Evolutionary conservation across 2,113 vertebrate species (phyloP).

Genomic region (Periophthalmus modestus): DNA sequence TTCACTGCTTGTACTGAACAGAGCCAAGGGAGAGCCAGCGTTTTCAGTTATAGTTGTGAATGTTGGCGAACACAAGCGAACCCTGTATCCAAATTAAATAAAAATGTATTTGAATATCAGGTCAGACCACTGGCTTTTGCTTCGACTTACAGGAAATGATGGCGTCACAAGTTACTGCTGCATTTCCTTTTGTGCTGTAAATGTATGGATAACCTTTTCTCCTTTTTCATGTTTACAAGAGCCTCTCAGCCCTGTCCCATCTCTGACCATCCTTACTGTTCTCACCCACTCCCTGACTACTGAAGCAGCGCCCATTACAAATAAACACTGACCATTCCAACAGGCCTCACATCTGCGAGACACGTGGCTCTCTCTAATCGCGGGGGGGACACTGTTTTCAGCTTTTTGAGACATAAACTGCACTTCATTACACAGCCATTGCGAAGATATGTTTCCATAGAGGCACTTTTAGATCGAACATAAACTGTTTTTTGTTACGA

Average conservation of each 20-base stretch:
- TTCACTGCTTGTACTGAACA: slow-evolving; percentile 26
- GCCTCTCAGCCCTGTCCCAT: slow-evolving; percentile 21
- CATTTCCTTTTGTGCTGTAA: slow-evolving; percentile 6
- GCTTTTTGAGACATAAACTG: background rate
- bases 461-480: background rate
- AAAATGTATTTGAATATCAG: slow-evolving; percentile 3
- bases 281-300: slow-evolving; percentile 25
- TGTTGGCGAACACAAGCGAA: slow-evolving; percentile 64
- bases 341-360: slow-evolving; percentile 33
- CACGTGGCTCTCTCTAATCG: slow-evolving; percentile 4
- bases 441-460: background rate
- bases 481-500: slow-evolving; percentile 7
- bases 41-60: slow-evolving; percentile 57
- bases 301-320: slow-evolving; percentile 20
- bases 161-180: background rate
- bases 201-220: slow-evolving; percentile 10
- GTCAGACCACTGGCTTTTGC: background rate
- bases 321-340: slow-evolving; percentile 35
- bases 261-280: slow-evolving; percentile 13
- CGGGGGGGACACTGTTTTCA: background rate
- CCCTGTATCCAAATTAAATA: slow-evolving; percentile 8
- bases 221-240: slow-evolving; percentile 21
- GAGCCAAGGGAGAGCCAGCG: slow-evolving; percentile 8
- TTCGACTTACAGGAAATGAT: background rate
- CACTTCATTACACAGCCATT: too few relatives aligned